A percentile compares a stretch with the other conserved stretches of the same genome.
Evolutionary conservation across 2,888 invertebrate genomes (phyloP).

Genomic region (Fragum sueziense): DNA sequence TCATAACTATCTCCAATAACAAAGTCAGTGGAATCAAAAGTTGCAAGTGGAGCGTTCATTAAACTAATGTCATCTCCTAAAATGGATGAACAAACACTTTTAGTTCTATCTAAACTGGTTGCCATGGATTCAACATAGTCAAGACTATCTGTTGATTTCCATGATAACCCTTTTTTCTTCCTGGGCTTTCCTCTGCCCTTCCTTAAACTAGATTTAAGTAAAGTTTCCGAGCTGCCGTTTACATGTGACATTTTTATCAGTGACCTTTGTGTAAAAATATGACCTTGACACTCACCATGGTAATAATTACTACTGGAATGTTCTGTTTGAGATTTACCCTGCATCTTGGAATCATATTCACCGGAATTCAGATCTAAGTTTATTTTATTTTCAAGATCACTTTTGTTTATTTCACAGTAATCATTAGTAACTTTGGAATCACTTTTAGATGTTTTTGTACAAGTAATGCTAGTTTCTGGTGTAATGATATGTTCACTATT

Average conservation of each 20-base stretch:
- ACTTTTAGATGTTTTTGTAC: neutral
- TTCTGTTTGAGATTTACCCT: constrained; percentile 33
- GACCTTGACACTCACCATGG: constrained; percentile 68
- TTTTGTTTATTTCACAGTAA: constrained; percentile 8
- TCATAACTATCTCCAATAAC: constrained; percentile 64
- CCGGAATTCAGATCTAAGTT: constrained; percentile 12
- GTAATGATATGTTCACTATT: neutral
- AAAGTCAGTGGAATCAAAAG: constrained; percentile 73
- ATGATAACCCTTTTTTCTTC: constrained; percentile 67
- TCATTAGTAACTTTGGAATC: constrained; percentile 10
- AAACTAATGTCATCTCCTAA: constrained; percentile 70
- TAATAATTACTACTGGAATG: constrained; percentile 50
- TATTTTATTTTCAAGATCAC: neutral
- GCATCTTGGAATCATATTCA: constrained; percentile 19
- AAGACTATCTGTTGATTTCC: constrained; percentile 74
- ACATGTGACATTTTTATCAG: constrained; percentile 48
- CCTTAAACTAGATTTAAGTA: constrained; percentile 68
- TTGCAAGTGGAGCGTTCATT: constrained; percentile 70
- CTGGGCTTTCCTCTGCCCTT: constrained; percentile 56
- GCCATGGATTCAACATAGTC: constrained; percentile 66
- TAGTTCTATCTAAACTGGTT: constrained; percentile 68
- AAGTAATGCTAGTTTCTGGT: neutral
- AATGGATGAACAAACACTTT: constrained; percentile 70
- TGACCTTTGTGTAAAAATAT: constrained; percentile 52
- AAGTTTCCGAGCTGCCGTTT: constrained; percentile 68